Evolutionary conservation across 2,113 vertebrate genomes (phyloP).

Genomic region (Irena cyanogastra): DNA sequence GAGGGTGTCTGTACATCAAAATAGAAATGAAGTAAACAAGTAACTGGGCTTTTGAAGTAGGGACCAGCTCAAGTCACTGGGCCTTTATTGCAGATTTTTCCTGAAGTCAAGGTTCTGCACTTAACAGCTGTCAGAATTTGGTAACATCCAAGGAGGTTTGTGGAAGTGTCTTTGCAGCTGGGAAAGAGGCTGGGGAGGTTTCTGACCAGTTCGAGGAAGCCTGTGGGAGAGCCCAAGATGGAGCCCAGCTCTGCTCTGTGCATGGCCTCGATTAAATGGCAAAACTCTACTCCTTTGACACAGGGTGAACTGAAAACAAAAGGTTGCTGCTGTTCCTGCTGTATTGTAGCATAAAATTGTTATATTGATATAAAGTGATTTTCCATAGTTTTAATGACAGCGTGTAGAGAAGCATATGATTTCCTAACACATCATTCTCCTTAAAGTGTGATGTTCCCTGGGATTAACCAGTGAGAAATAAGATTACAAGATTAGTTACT

Average conservation of each 20-base stretch:
- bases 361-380: background rate
- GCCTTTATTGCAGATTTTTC: background rate
- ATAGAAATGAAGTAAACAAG: background rate
- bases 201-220: background rate
- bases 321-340: background rate
- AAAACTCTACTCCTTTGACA: background rate
- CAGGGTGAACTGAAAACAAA: background rate
- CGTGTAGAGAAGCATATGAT: background rate
- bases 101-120: background rate
- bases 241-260: background rate
- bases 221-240: background rate
- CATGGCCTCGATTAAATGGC: background rate
- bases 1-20: background rate
- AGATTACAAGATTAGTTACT: background rate
- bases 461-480: background rate
- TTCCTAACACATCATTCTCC: background rate
- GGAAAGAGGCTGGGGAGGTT: background rate
- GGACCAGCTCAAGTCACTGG: background rate
- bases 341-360: background rate
- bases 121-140: background rate
- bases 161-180: background rate
- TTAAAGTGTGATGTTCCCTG: background rate
- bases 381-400: background rate
- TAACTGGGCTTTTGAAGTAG: background rate
- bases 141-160: background rate